Percentiles rank a stretch among this genome's conserved stretches.
phyloP scores from a whole-genome alignment of 2,797 vertebrate genomes.

The Cynodonichthys magdalenae region DNA sequence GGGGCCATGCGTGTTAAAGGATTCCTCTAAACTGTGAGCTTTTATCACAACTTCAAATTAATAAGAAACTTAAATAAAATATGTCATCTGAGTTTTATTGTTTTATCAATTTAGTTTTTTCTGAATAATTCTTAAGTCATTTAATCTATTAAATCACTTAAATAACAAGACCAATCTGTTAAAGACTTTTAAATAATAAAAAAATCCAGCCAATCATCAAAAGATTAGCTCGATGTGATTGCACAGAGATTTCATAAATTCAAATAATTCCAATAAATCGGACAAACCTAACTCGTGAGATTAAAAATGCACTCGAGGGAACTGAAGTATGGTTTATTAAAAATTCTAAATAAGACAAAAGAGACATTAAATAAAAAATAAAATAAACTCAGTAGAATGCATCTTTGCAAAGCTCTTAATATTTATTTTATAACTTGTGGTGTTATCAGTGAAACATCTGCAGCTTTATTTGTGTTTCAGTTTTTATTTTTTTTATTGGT shows the following conservation, averaged over 20 bases:
- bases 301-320: conserved; percentile 34
- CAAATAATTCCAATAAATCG: not conserved
- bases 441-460: conserved; percentile 33
- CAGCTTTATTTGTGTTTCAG: conserved; percentile 21
- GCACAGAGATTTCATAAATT: too few species aligned
- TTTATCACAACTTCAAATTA: not conserved
- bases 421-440: conserved; percentile 31
- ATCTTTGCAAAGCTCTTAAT: conserved; percentile 29
- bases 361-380: conserved; percentile 17
- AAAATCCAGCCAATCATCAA: too few species aligned
- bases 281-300: conserved; percentile 22
- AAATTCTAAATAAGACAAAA: conserved; percentile 27
- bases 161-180: too few species aligned
- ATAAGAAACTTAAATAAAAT: too few species aligned
- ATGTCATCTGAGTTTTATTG: not conserved
- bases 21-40: not conserved
- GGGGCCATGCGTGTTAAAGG: too few species aligned
- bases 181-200: too few species aligned
- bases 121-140: too few species aligned
- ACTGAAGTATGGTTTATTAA: too few species aligned
- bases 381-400: conserved; percentile 35
- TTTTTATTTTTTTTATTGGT: conserved; percentile 11
- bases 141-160: too few species aligned
- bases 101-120: not conserved
- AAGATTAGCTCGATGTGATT: too few species aligned